Percentiles rank a stretch among this genome's conserved stretches.
These are phyloP conservation scores for Hemibagrus wyckioides DNA, from an alignment of 2,113 vertebrate genomes.

Conservation along the genomic window DNA sequence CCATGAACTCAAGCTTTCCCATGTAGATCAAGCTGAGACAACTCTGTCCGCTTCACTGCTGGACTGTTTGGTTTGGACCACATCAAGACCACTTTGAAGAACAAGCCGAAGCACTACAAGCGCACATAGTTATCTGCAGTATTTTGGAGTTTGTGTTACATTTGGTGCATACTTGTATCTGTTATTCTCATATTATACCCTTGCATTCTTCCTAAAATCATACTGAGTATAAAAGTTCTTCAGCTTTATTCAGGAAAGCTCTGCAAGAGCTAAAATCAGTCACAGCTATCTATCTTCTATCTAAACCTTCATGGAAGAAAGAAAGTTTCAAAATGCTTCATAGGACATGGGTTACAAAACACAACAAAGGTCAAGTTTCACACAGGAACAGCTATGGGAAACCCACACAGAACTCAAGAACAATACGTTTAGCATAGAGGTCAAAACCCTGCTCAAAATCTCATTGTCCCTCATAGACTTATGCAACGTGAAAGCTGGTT, in stretches of 20 bases:
- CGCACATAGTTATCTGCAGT: not conserved
- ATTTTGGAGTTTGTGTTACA: not conserved
- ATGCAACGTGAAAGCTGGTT: slow-evolving; percentile 24
- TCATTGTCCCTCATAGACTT: slow-evolving; percentile 26
- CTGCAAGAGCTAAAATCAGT: not conserved
- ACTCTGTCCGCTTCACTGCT: slow-evolving; percentile 31
- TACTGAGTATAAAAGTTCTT: not conserved
- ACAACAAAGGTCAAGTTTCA: slow-evolving; percentile 36
- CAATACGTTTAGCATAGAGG: slow-evolving; percentile 18
- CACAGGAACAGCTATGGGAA: slow-evolving; percentile 15
- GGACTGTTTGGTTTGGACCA: slow-evolving; percentile 55
- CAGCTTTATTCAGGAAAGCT: not conserved
- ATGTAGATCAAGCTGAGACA: slow-evolving; percentile 46
- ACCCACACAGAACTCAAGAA: slow-evolving; percentile 10
- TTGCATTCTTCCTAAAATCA: not conserved
- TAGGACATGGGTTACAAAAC: slow-evolving; percentile 3
- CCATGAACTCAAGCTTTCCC: slow-evolving; percentile 51
- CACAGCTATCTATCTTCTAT: not conserved
- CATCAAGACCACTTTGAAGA: slow-evolving; percentile 42
- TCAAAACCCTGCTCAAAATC: slow-evolving; percentile 26
- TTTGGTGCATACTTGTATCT: slow-evolving; percentile 1
- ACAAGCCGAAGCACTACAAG: not conserved
- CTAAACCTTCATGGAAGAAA: not conserved
- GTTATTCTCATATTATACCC: not conserved
- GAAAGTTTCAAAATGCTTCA: slow-evolving; percentile 8